Evolutionary conservation across 1,140 invertebrate genomes (phyloP), one percentile per base, ranked within the genome.

Genomic region (Drosophila tani): DNA sequence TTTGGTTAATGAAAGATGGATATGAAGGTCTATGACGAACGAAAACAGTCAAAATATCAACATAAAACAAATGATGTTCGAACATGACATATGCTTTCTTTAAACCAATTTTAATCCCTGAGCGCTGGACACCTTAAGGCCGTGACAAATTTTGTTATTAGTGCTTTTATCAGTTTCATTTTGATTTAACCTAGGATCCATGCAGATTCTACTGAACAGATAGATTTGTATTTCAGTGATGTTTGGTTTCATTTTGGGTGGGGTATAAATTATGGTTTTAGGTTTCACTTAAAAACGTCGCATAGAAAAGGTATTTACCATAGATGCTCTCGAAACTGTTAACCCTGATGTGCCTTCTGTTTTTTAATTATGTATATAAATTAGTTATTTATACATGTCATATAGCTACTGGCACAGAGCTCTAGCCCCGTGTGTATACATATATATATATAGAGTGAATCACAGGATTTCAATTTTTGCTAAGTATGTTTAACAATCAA

Each of bases 401-500:
- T 50, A 73, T 73, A 70, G 67, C 70, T 73, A 74, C 46, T 73
- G 53, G 53, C 70, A 24, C 47, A 27, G 70, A 35, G 53, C 70
- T 60, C 45, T 70, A 70, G 69, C 55, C 17, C 70, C 46, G 58
- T 71, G 68, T 65, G 47, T 81, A 71, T 74, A 64, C 41, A 64
- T 64, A 27, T 32, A 29, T 80, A 83, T 74, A 75, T 82, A 75
- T 73, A 88, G 69, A 82, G 78, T 90, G 85, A 90, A 90, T 90
- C 85, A 90, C 85, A 90, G 85, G 82, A 90, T 90, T 85, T 91
- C 47, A 85, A 91, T 90, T 90, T 90, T 91, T 90, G 71, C 82
- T 91, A 85, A 79, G 65, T 85, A 82, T 82, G 62, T 90, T 82
- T 85, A 88, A 88, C 81, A 90, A 90, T 90, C 74, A 90, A 87